phyloP scores from a whole-genome alignment of 2,113 vertebrate genomes.

The Onychostoma macrolepis region DNA sequence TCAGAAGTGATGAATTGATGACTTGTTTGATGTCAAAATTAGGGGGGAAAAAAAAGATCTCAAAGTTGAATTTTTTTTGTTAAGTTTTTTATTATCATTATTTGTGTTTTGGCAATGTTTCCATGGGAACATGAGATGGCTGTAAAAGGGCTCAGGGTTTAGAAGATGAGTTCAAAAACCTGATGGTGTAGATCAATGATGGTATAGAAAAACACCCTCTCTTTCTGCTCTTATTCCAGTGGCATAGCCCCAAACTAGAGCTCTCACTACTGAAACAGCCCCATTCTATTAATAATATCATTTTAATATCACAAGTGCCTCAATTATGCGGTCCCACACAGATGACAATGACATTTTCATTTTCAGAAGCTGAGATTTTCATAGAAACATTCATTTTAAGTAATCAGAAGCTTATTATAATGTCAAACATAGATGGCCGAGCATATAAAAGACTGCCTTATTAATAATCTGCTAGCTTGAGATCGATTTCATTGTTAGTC shows the following conservation, averaged over 20 bases:
- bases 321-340: conserved; percentile 34
- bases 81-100: conserved; percentile 54
- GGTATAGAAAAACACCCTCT: conserved; percentile 49
- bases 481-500: conserved; percentile 52
- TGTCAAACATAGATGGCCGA: conserved; percentile 56
- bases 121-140: conserved; percentile 59
- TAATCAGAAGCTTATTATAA: conserved; percentile 57
- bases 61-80: conserved; percentile 23
- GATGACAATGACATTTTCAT: conserved; percentile 52
- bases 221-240: conserved; percentile 24
- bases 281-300: conserved; percentile 10
- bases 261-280: conserved; percentile 10
- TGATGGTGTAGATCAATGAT: conserved; percentile 43
- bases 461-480: conserved; percentile 43
- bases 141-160: conserved; percentile 35
- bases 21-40: neutral
- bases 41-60: neutral
- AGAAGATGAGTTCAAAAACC: conserved; percentile 47
- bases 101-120: conserved; percentile 48
- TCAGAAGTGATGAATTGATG: no score
- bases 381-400: conserved; percentile 56
- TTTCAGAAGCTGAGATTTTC: conserved; percentile 51
- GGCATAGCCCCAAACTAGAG: conserved; percentile 24
- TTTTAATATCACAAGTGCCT: conserved; percentile 35
- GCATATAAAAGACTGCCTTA: conserved; percentile 58